A percentile compares a stretch with the other conserved stretches of the same genome.
phyloP scores from a whole-genome alignment of 2,888 invertebrate species.

The Druceiella hillmani region DNA sequence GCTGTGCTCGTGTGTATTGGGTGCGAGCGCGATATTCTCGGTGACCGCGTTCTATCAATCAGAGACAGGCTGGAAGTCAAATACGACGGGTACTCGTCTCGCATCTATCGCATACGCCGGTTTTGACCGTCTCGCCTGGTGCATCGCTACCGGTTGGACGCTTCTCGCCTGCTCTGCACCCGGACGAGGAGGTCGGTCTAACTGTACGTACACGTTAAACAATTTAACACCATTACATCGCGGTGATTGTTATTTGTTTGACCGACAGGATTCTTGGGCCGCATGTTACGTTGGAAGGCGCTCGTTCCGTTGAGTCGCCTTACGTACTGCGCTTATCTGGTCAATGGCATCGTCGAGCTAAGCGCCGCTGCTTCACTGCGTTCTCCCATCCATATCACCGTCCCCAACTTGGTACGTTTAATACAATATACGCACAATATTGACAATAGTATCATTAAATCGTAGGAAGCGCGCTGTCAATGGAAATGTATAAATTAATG shows the following conservation, averaged over 20 bases:
- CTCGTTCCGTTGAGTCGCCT: constrained; percentile 62
- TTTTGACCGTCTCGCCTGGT: constrained; percentile 63
- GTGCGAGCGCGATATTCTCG: constrained; percentile 54
- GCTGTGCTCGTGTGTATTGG: constrained; percentile 39
- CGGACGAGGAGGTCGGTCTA: constrained; percentile 55
- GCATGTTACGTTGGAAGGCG: constrained; percentile 54
- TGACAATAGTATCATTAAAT: too few species aligned
- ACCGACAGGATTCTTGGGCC: constrained; percentile 51
- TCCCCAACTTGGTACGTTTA: constrained; percentile 55
- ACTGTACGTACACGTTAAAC: too few species aligned
- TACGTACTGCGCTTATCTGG: constrained; percentile 67
- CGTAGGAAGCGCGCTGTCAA: too few species aligned
- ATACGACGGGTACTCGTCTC: constrained; percentile 50
- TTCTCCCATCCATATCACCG: constrained; percentile 55
- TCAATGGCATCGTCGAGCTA: constrained; percentile 65
- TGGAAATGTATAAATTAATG: too few species aligned
- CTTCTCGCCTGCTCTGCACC: constrained; percentile 62
- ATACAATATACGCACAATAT: too few species aligned
- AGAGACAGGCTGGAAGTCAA: too few species aligned
- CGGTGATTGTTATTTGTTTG: too few species aligned
- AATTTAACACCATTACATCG: too few species aligned
- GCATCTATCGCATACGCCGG: constrained; percentile 62
- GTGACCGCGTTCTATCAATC: constrained; percentile 59
- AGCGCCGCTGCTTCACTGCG: constrained; percentile 57
- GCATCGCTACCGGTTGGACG: constrained; percentile 61